Evolutionary conservation across 2,113 vertebrate species (phyloP), one percentile per base, ranked within the genome.

Genomic region (Perca fluviatilis): DNA sequence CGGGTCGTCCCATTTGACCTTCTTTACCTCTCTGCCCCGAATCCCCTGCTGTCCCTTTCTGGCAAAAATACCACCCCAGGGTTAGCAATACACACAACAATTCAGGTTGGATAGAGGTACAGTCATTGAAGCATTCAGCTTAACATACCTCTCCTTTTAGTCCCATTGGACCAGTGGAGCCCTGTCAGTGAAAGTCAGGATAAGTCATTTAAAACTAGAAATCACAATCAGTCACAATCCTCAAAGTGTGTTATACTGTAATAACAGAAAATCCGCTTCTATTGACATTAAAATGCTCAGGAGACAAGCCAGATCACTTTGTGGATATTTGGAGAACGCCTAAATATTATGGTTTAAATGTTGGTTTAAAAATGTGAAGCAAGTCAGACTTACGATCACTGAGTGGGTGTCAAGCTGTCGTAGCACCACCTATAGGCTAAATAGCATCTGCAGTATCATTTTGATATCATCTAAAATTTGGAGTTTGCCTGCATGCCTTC

Each of bases 21-120:
- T 15, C 92, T 77, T 85, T 93, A 69, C 98, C 98, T 92, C 53
- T 95, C 82, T 86, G 82, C 21, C 98, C 98, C 14, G 92, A 85
- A 80, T 98, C 97, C 89, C 98, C 98, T 91, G 96, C 87, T 93
- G 97, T 96, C 92, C 98, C 98, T 96, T 96, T 97, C 98, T 99
- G 36, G 82, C 94, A 95, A 94, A 87, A 57, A 93, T 83, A 94
- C 9, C 58, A 90, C 65, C 83, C 68, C 70, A 79, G 30, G 79
- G 76, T 93, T 84, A 91, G 66, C 63, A 62, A 75, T 57, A 33
- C 5, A 75, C 21, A 69, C 30, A 62, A 21, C 8, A 53, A 13
- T 27, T 47, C 27, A 77, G 13, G 11, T 54, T 51, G 23, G n/a
- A 30, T 27, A 2, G 33, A 74, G 33, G 16, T 65, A 19, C 4